phyloP scores from a whole-genome alignment of 1,140 invertebrate genomes.

The Laodelphax striatellus region DNA sequence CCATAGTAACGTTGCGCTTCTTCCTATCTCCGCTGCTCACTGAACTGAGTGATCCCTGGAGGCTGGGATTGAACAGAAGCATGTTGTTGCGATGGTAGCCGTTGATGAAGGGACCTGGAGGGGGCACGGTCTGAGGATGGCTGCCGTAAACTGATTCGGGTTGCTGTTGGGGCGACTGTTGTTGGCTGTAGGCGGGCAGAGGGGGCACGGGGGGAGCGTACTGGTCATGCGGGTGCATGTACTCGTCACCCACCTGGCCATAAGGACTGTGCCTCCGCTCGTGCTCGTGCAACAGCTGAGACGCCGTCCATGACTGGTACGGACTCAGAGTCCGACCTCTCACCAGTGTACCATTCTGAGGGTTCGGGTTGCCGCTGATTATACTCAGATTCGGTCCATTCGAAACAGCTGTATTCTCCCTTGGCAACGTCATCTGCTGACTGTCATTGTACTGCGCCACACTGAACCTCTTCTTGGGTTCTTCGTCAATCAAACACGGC shows the following conservation, averaged over 20 bases:
- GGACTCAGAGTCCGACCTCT: slow-evolving; percentile 36
- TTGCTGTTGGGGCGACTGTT: slow-evolving; percentile 28
- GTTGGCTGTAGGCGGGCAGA: slow-evolving; percentile 18
- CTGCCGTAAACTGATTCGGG: slow-evolving; percentile 32
- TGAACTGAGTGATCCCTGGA: slow-evolving; percentile 40
- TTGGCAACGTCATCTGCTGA: slow-evolving; percentile 8
- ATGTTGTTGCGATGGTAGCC: slow-evolving; percentile 30
- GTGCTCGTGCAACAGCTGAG: slow-evolving; percentile 44
- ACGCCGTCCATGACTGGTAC: slow-evolving; percentile 44
- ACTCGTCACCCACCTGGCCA: slow-evolving; percentile 23
- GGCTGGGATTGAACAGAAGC: slow-evolving; percentile 37
- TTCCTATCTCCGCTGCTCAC: slow-evolving; percentile 41
- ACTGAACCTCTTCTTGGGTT: slow-evolving; percentile 35
- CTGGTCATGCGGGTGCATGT: slow-evolving; percentile 16
- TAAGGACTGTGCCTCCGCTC: slow-evolving; percentile 40
- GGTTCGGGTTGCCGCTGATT: slow-evolving; percentile 21
- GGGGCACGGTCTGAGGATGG: slow-evolving; percentile 23
- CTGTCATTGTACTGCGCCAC: slow-evolving; percentile 29
- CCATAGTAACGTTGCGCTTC: slow-evolving; percentile 43
- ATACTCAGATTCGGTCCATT: slow-evolving; percentile 19
- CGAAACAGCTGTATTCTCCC: slow-evolving; percentile 7
- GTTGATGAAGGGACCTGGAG: slow-evolving; percentile 29
- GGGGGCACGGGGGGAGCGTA: slow-evolving; percentile 23
- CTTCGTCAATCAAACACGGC: slow-evolving; percentile 26
- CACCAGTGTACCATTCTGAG: slow-evolving; percentile 28